A percentile compares a stretch with the other conserved stretches of the same genome.
These are phyloP conservation scores for Argynnis bischoffii DNA, from an alignment of 2,888 invertebrate genomes.

Conservation along the genomic window DNA sequence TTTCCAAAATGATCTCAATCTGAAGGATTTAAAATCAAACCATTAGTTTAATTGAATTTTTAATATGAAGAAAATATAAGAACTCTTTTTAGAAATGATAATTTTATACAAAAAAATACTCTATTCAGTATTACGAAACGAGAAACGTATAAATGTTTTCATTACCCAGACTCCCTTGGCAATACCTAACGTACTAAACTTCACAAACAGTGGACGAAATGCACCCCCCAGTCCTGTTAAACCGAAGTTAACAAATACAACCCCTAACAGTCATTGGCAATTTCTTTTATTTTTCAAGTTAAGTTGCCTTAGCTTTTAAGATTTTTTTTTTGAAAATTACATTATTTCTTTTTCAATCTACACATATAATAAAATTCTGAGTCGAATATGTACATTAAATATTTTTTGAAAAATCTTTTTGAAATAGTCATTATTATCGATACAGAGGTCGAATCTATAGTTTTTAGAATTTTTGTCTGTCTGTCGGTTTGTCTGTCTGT, in stretches of 20 bases:
- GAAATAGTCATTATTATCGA: too few species aligned
- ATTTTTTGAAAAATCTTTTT: too few species aligned
- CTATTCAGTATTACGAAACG: neutral
- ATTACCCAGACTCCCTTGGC: slow-evolving; percentile 27
- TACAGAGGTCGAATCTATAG: too few species aligned
- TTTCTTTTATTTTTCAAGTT: slow-evolving; percentile 27
- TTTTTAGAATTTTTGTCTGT: too few species aligned
- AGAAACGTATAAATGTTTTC: slow-evolving; percentile 29
- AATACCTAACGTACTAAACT: slow-evolving; percentile 10
- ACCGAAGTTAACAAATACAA: slow-evolving; percentile 26
- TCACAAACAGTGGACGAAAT: slow-evolving; percentile 12
- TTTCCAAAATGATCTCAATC: too few species aligned
- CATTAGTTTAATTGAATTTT: too few species aligned
- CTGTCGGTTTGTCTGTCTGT: too few species aligned
- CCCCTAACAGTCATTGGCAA: slow-evolving; percentile 24
- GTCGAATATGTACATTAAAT: too few species aligned
- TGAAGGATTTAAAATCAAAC: neutral
- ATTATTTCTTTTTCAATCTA: neutral
- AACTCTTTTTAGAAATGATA: slow-evolving; percentile 13
- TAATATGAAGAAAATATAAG: too few species aligned
- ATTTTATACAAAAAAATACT: slow-evolving; percentile 12
- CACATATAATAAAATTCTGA: too few species aligned
- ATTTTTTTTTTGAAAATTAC: neutral
- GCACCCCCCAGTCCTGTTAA: slow-evolving; percentile 20
- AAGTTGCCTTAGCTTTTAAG: neutral